phyloP scores from a whole-genome alignment of 2,888 invertebrate species.

The Lampropteryx suffumata region DNA sequence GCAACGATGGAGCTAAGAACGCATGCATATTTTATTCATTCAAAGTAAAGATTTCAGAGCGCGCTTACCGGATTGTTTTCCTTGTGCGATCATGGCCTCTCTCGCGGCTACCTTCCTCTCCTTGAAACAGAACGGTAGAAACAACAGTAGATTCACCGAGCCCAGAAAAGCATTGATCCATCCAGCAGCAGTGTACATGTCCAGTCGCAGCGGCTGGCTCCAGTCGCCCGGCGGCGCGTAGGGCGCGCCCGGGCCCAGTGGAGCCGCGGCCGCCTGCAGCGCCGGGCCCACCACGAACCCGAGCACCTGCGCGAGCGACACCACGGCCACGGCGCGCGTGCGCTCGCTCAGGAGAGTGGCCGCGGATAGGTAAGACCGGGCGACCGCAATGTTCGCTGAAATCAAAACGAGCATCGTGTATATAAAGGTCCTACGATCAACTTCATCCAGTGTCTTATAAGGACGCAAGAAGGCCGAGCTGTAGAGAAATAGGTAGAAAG shows the following conservation, averaged over 20 bases:
- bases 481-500: no score
- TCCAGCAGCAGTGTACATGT: slow-evolving; percentile 94
- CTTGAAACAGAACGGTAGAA: slow-evolving; percentile 89
- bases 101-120: slow-evolving; percentile 90
- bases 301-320: slow-evolving; percentile 92
- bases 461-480: no score
- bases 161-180: slow-evolving; percentile 92
- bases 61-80: slow-evolving; percentile 82
- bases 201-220: slow-evolving; percentile 84
- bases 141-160: slow-evolving; percentile 86
- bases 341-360: slow-evolving; percentile 91
- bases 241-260: slow-evolving; percentile 84
- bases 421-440: no score
- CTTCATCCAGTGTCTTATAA: no score
- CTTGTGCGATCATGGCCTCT: slow-evolving; percentile 90
- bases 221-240: slow-evolving; percentile 73
- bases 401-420: not conserved
- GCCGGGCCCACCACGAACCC: slow-evolving; percentile 94
- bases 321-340: slow-evolving; percentile 91
- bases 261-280: slow-evolving; percentile 91
- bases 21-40: no score
- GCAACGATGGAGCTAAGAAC: no score
- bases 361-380: slow-evolving; percentile 92
- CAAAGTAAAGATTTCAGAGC: no score
- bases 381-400: slow-evolving; percentile 91